Percentiles rank a stretch among this genome's conserved stretches.
Evolutionary conservation across 2,888 invertebrate species (phyloP).

Genomic region (Drosophila colorata): DNA sequence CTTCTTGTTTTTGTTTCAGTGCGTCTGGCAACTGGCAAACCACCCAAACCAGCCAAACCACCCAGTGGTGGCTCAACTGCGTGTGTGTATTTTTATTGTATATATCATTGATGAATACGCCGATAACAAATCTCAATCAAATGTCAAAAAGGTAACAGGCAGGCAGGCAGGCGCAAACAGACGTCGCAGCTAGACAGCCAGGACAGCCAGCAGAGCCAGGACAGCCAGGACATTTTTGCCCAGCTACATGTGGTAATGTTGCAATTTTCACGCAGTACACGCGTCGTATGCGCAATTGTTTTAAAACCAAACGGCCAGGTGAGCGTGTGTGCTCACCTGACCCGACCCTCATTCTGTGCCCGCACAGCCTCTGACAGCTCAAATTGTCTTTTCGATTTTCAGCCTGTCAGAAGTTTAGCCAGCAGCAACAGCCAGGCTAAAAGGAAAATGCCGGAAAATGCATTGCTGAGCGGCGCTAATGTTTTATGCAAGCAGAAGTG

Average conservation of each 20-base stretch:
- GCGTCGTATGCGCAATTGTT: conserved; percentile 78
- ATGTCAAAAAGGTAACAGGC: conserved; percentile 85
- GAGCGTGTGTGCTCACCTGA: not conserved
- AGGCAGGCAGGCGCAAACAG: conserved; percentile 19
- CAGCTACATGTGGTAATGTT: conserved; percentile 82
- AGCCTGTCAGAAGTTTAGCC: conserved; percentile 59
- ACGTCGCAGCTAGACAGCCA: conserved; percentile 15
- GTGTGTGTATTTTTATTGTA: conserved; percentile 76
- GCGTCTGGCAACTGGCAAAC: conserved; percentile 46
- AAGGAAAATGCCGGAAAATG: conserved; percentile 17
- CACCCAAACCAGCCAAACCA: conserved; percentile 1
- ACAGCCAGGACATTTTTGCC: conserved; percentile 21
- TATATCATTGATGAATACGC: conserved; percentile 84
- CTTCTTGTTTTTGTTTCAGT: conserved; percentile 46
- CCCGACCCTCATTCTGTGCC: not conserved
- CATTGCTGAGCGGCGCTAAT: conserved; percentile 23
- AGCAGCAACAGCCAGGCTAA: not conserved
- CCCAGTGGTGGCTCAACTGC: not conserved
- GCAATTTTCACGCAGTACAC: conserved; percentile 81
- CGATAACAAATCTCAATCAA: conserved; percentile 85
- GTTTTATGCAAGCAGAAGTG: conserved; percentile 32
- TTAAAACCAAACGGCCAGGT: conserved; percentile 50
- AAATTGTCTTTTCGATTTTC: conserved; percentile 80
- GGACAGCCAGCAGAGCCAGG: conserved; percentile 37
- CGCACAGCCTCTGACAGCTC: conserved; percentile 71